Evolutionary conservation across 1,140 invertebrate genomes (phyloP), one percentile per base, ranked within the genome.

Genomic region (Odontomachus brunneus): DNA sequence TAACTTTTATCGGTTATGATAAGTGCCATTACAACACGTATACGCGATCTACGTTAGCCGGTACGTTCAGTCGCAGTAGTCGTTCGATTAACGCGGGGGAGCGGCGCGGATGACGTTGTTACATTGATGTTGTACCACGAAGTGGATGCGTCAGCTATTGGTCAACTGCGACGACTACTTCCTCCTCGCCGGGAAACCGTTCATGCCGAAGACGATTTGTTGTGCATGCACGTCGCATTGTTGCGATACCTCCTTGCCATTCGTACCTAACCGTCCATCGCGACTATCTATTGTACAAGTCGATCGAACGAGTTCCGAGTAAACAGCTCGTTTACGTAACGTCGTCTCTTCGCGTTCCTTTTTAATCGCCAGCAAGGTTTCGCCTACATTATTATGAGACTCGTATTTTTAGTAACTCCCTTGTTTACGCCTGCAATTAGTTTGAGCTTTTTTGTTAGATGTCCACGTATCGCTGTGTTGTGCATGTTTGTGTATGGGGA

Each of bases 101-200:
- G 33, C 14, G 59, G 55, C 49, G 38, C 69, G 72, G 67, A 11
- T 80, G 67, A 81, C 51, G 38, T 74, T 57, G 22, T 29, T 69
- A n/a, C 57, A 63, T 75, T 82, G 53, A 75, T 44, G 44, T 73
- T 59, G 9, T 44, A 65, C 53, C 19, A 26, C 44, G 75, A 75
- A 85, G 19, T 33, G 71, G 65, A 86, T 81, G 53, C 60, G 69
- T 53, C 51, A 53, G 44, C 62, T 85, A 82, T 33, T 71, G 22
- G 49, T 51, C 15, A 26, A 33, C 22, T 65, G 57, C 71, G 75
- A 51, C 48, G 57, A 59, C 33, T 49, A 65, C 44, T 87, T 85
- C 78, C 65, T 76, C 29, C 72, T 76, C 29, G 22, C 19, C 57
- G 48, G 44, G 49, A 65, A 63, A 15, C 26, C 29, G 33, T 22